These are phyloP conservation scores for Poecilia gillii DNA, from an alignment of 2,797 vertebrate species.

Conservation along the genomic window DNA sequence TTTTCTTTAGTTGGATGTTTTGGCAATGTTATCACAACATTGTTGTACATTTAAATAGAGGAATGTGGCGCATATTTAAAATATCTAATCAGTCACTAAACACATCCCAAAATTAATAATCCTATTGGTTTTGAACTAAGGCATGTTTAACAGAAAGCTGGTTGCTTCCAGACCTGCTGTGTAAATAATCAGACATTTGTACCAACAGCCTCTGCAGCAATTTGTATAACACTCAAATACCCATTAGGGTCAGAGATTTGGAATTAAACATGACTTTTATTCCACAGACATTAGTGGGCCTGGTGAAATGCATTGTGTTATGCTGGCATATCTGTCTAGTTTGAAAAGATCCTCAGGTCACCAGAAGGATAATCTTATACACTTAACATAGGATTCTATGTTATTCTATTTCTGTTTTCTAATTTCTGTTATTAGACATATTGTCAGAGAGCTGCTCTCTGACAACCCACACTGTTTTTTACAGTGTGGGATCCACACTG, in stretches of 20 bases:
- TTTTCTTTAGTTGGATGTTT: too few relatives aligned
- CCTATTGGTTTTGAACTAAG: background rate
- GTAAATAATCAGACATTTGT: background rate
- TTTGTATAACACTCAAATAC: background rate
- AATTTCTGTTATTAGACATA: background rate
- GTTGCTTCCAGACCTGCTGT: background rate
- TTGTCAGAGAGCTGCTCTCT: background rate
- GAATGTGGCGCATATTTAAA: too few relatives aligned
- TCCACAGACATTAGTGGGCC: background rate
- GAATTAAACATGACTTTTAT: background rate
- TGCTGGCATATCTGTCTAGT: background rate
- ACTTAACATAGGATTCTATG: background rate
- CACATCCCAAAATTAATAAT: too few relatives aligned
- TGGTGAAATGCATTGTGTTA: background rate
- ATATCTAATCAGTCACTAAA: too few relatives aligned
- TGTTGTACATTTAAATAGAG: too few relatives aligned
- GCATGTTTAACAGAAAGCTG: background rate
- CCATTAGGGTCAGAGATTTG: background rate
- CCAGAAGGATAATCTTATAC: background rate
- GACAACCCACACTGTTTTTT: background rate
- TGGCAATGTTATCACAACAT: too few relatives aligned
- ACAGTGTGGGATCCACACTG: too few relatives aligned
- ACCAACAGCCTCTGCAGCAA: background rate
- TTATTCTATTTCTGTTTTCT: background rate
- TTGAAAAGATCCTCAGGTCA: background rate